Evolutionary conservation across 2,888 invertebrate genomes (phyloP), one percentile per base, ranked within the genome.

Genomic region (Cantharis flavilabris): DNA sequence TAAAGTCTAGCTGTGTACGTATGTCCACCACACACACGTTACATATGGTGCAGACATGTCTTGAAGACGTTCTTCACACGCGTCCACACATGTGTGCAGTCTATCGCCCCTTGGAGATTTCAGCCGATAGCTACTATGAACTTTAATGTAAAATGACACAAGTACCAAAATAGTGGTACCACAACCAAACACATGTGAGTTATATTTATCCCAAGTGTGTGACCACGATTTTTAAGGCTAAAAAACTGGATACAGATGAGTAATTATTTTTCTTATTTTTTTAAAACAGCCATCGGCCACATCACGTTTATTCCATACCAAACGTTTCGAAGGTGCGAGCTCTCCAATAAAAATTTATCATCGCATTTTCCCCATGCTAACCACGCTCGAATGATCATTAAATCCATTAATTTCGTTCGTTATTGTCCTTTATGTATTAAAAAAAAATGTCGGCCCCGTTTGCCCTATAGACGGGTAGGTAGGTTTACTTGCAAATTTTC

Each of bases 41-140:
- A 77, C 79, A 79, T 72, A 77, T 79, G 79, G 75, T 79, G 70
- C 69, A 77, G 74, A 75, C 75, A 81, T 83, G 83, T 84, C 84
- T 85, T 84, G 85, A 82, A 85, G 84, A 86, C 85, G 84, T 87
- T 86, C 86, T 86, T 87, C 86, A 86, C 86, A 86, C 86, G 82
- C 84, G 81, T 86, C 84, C 85, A 86, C 86, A 86, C 85, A 85
- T 86, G 86, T 84, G 83, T 83, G 83, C 80, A 80, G 79, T 82
- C 80, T 77, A 23, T 79, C 79, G 81, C 79, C 82, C 83, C 82
- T 83, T 81, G 78, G 79, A 79, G 79, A 71, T 74, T 72, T 72
- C 65, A 62, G n/a, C 49, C 49, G 49, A 49, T 49, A 49, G 49
- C 49, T 49, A n/a, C 49, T 49, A 69, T 65, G 65, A 72, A 63